Evolutionary conservation across 2,113 vertebrate genomes (phyloP), one percentile per base, ranked within the genome.

Genomic region (Erpornis zantholeuca): DNA sequence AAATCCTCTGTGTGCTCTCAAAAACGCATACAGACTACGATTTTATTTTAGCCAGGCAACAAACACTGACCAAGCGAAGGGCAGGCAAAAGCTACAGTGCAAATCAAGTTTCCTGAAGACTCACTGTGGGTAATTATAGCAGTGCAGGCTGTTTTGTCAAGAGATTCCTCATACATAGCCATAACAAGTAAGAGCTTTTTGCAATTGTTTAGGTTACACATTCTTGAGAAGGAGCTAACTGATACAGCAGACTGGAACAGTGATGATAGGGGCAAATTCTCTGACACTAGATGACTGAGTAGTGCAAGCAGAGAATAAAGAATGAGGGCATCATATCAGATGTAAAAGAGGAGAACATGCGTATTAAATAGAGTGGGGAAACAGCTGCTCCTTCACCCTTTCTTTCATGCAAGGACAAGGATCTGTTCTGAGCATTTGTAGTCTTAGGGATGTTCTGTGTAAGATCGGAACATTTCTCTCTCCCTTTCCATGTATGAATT

Each of bases 11-110:
- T 24, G 28, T 63, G 15, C 22, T 80, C 15, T 71, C n/a, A 28
- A 52, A 78, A 22, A 29, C 0, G 0, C 10, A 10, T 6, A 4
- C 0, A 5, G 12, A 7, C 28, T 63, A 4, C 0, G 0, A 6
- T 45, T 95, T 73, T 52, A 33, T n/a, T 87, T 54, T 42, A 66
- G 22, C 28, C 13, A 35, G 52, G 31, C 18, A 82, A 63, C 0
- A 2, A 66, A 24, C 15, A 23, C 33, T 25, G 56, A 53, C n/a
- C 21, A 50, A 75, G 20, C 0, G 0, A 25, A 53, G 15, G 11
- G 23, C 22, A 54, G 38, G 33, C 29, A 71, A 88, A 75, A 88
- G 9, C 20, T 70, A 29, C 15, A 50, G 15, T 11, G 10, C 25
- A 61, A 54, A 79, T 82, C 31, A n/a, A 31, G 20, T 45, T 69